phyloP scores from a whole-genome alignment of 2,888 invertebrate genomes.

The Caenorhabditis sp. region DNA sequence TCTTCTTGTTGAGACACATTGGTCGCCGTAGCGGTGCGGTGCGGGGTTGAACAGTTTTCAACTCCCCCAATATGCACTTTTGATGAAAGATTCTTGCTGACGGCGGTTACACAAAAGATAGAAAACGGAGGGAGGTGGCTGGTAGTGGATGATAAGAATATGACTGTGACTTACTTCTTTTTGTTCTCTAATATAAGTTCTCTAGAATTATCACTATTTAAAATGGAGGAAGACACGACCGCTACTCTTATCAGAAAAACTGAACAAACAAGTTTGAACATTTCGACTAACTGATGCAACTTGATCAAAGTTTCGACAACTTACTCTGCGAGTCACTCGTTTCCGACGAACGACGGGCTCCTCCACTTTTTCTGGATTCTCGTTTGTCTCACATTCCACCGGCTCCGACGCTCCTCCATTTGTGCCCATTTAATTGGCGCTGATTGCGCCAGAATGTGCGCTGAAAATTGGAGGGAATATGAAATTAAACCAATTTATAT shows the following conservation, averaged over 20 bases:
- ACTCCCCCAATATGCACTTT: constrained; percentile 54
- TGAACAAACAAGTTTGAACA: constrained; percentile 4
- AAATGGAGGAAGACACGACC: not conserved
- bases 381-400: constrained; percentile 47
- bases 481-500: not conserved
- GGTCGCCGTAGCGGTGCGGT: constrained; percentile 28
- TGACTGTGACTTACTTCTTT: constrained; percentile 36
- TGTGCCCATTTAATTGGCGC: constrained; percentile 63
- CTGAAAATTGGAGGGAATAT: constrained; percentile 39
- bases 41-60: constrained; percentile 56
- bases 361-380: constrained; percentile 35
- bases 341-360: constrained; percentile 58
- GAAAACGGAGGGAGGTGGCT: constrained; percentile 13
- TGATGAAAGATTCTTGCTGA: constrained; percentile 25
- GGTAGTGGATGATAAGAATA: constrained; percentile 42
- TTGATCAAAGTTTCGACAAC: constrained; percentile 14
- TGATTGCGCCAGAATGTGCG: constrained; percentile 55
- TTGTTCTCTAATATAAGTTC: constrained; percentile 25
- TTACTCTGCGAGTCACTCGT: constrained; percentile 65
- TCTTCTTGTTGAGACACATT: constrained; percentile 28
- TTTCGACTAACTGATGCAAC: not conserved
- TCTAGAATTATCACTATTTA: not conserved
- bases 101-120: constrained; percentile 45
- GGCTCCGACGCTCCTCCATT: constrained; percentile 51
- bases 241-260: constrained; percentile 7